phyloP scores from a whole-genome alignment of 1,140 invertebrate species.

The Sipha flava region DNA sequence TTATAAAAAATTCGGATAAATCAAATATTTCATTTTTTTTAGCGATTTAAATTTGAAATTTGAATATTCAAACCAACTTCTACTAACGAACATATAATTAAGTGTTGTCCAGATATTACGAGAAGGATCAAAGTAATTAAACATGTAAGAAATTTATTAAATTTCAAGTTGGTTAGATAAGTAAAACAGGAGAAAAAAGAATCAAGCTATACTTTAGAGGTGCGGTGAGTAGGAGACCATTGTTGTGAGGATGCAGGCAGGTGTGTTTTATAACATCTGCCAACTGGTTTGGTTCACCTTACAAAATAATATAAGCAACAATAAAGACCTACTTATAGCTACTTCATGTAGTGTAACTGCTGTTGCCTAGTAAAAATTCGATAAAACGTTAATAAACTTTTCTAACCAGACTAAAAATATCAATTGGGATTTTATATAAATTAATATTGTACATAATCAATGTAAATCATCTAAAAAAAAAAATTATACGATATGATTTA shows the following conservation, averaged over 20 bases:
- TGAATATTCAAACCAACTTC: too few relatives aligned
- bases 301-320: conserved; percentile 32
- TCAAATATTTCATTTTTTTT: too few relatives aligned
- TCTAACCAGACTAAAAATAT: background rate
- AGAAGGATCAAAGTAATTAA: too few relatives aligned
- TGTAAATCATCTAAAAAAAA: background rate
- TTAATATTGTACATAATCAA: background rate
- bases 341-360: background rate
- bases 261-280: conserved; percentile 32
- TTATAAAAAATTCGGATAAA: too few relatives aligned
- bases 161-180: background rate
- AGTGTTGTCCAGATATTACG: too few relatives aligned
- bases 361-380: background rate
- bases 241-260: conserved; percentile 30
- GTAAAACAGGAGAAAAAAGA: conserved; percentile 7
- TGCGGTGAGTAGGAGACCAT: conserved; percentile 14
- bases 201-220: conserved; percentile 11
- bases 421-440: background rate
- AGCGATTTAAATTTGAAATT: too few relatives aligned
- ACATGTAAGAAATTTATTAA: conserved; percentile 18
- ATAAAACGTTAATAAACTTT: conserved; percentile 3
- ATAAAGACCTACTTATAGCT: conserved; percentile 30
- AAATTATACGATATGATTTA: background rate
- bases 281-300: conserved; percentile 32
- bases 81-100: too few relatives aligned